A percentile compares a stretch with the other conserved stretches of the same genome.
Conservation (phyloP, 92 coral and sea anemone genomes). For the Phenganax subtilis region DNA sequence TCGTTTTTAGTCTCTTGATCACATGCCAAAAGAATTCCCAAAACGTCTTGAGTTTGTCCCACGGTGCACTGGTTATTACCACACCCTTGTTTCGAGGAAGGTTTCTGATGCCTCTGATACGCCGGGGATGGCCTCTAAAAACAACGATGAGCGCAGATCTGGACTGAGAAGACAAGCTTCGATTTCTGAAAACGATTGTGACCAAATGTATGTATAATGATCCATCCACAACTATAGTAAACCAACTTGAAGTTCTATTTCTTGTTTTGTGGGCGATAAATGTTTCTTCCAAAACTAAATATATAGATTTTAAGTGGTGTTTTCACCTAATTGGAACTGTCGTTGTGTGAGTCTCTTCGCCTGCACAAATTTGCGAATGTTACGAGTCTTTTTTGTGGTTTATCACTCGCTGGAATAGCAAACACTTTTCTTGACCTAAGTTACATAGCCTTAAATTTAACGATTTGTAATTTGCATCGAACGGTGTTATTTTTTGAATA, state of each 20-base stretch:
- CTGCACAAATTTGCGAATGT: no score
- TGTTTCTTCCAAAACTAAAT: no score
- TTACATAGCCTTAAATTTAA: no score
- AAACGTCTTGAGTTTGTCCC: constrained; percentile 23
- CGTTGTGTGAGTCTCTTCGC: no score
- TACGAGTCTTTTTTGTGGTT: no score
- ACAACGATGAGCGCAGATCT: not conserved
- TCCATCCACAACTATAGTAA: not conserved
- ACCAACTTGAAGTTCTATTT: not conserved
- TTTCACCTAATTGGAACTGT: no score
- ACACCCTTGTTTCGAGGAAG: constrained; percentile 23
- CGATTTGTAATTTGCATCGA: no score
- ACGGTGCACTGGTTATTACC: not conserved
- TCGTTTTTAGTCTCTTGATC: constrained; percentile 28
- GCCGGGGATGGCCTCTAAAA: not conserved
- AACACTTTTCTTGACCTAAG: no score
- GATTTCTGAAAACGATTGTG: constrained; percentile 23
- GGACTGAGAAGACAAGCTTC: not conserved
- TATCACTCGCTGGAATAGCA: no score
- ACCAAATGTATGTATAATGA: constrained; percentile 14
- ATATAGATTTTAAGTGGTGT: no score
- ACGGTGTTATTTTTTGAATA: no score
- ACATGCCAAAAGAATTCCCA: constrained; percentile 20
- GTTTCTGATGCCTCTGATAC: not conserved
- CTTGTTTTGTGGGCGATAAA: not conserved